Base-by-base conservation (phyloP, 2,888 invertebrate species). In the Synergus umbraculus region DNA sequence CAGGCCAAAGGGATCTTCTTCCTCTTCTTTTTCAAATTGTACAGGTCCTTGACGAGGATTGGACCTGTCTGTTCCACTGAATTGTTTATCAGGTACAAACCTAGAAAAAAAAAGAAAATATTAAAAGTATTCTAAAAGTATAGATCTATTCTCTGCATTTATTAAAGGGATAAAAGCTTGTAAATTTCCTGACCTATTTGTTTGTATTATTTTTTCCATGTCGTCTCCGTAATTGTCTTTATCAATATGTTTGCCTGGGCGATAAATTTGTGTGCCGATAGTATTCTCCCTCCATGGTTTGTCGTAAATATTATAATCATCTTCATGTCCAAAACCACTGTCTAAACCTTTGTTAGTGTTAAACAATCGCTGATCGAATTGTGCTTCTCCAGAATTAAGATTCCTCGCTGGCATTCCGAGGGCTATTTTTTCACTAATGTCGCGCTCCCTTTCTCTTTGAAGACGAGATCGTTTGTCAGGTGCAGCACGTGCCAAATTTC, bases 351-450 rank as follows among this genome's bases (percentile, higher is more conserved):
- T 97, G 77, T 94, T 96, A 84, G 98, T 98, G 88, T 99, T 99
- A 92, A 99, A 99, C 15, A 99, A 93, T 49, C 99, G 93, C 91
- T 98, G 98, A 93, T 99, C 99, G 91, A 98, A 99, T 91, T 97
- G 95, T 0, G 95, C 95, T 88, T 98, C 98, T 0, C 95, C 96
- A 0, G 90, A 88, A 8, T 94, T 95, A 12, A 94, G 92, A 5
- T 95, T 94, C 90, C 97, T 96, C 0, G 98, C 96, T 0, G 99
- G 99, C 93, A 99, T 93, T 0, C 99, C 99, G 15, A 99, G 94
- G 0, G 99, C 99, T 85, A 99, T 99, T 93, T 99, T 98, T 91
- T 99, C 99, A 10, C 98, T 98, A 80, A 99, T 98, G 90, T 99
- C 99, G 5, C 37, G 37, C 5, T 37, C 37, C 3, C 98, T 94